Percentiles rank a stretch among this genome's conserved stretches.
Conservation (phyloP, 1,140 invertebrate species). For the Metaphire vulgaris region DNA sequence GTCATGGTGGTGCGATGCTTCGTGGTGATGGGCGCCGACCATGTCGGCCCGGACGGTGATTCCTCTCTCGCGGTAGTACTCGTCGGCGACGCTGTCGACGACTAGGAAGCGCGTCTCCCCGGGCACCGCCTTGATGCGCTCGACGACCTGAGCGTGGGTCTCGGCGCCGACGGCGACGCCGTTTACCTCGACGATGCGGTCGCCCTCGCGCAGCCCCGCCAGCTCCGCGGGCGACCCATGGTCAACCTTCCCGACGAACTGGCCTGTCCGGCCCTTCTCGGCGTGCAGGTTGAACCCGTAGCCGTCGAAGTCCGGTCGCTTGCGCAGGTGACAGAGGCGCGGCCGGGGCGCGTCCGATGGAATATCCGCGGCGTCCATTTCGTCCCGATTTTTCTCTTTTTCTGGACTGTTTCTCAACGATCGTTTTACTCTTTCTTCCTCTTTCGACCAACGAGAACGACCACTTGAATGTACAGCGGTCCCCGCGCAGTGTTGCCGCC, state of each 20-base stretch:
- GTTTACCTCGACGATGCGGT: slow-evolving; percentile 83
- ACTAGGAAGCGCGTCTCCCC: slow-evolving; percentile 84
- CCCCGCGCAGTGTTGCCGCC: no score
- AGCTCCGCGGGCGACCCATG: slow-evolving; percentile 80
- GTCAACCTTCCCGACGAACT: slow-evolving; percentile 97
- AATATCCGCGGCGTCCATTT: not conserved
- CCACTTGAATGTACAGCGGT: no score
- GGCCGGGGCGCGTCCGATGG: slow-evolving; percentile 19
- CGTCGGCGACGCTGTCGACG: slow-evolving; percentile 70
- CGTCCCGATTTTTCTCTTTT: no score
- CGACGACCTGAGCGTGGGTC: slow-evolving; percentile 76
- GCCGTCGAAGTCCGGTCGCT: slow-evolving; percentile 88
- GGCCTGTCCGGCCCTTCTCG: slow-evolving; percentile 85
- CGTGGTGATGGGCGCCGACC: no score
- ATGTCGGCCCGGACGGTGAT: slow-evolving; percentile 59
- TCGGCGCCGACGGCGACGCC: slow-evolving; percentile 80
- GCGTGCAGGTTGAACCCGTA: slow-evolving; percentile 98
- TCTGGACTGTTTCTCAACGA: no score
- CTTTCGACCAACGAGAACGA: no score
- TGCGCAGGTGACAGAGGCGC: slow-evolving; percentile 53
- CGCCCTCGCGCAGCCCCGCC: slow-evolving; percentile 79
- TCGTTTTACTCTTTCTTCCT: no score
- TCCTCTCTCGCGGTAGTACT: slow-evolving; percentile 65
- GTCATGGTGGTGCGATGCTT: no score
- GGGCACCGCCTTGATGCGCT: slow-evolving; percentile 65